Evolutionary conservation across 2,113 vertebrate genomes (phyloP), one percentile per base, ranked within the genome.

Genomic region (Corvus hawaiiensis): DNA sequence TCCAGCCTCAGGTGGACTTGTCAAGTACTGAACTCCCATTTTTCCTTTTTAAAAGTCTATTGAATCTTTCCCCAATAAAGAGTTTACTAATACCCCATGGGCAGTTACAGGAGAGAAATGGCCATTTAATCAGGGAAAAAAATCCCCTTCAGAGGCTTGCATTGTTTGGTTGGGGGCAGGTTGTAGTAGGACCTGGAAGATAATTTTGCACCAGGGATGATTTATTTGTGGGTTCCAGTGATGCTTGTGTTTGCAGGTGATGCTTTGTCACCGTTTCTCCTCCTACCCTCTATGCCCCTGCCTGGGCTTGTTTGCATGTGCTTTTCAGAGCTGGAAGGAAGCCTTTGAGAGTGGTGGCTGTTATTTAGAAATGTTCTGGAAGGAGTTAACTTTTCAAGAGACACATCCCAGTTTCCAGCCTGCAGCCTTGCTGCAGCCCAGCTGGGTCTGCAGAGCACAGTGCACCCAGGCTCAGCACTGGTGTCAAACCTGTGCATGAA

Each of bases 381-480:
- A 73, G 30, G 63, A 41, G 68, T 85, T 87, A 82, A 62, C 22
- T 49, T 91, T 67, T 35, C 44, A 69, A 77, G 68, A 61, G 10
- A 19, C 52, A 59, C 48, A 10, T 43, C 33, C 56, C n/a, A 10
- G 73, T 87, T 95, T 80, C 64, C 82, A 74, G 66, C 19, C n/a
- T 13, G 37, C 35, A 48, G 30, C 54, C 39, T 56, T 63, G 54
- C 48, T 93, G 76, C 59, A 35, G 35, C 51, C 23, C 19, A 61
- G 18, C 7, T 9, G 4, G 6, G 26, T 72, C 3, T 1, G 27
- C 73, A 32, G 62, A 49, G 21, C 1, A 0, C 41, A 8, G 63
- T 6, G 30, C 49, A 66, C 16, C 54, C 32, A 24, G 46, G 44
- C 52, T 46, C 37, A 16, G 58, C 2, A 1, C 5, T 0, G n/a